A percentile compares a stretch with the other conserved stretches of the same genome.
phyloP scores from a whole-genome alignment of 1,140 invertebrate genomes.

The Sycophaga agraensis region DNA sequence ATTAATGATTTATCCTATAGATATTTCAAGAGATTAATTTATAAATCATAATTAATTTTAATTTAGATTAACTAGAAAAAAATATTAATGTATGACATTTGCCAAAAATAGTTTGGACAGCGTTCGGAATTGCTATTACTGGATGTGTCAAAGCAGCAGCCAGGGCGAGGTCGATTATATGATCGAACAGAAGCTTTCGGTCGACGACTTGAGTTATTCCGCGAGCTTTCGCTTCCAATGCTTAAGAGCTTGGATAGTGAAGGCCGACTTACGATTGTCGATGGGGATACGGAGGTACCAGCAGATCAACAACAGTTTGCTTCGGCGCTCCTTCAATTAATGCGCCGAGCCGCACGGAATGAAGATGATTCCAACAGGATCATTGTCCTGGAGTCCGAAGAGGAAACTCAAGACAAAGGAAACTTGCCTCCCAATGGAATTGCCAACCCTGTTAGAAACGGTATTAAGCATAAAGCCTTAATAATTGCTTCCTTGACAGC shows the following conservation, averaged over 20 bases:
- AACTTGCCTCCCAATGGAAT: constrained; percentile 44
- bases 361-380: constrained; percentile 40
- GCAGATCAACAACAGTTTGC: constrained; percentile 76
- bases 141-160: constrained; percentile 83
- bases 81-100: too few species aligned
- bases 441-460: constrained; percentile 42
- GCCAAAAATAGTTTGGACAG: constrained; percentile 74
- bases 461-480: not conserved
- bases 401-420: constrained; percentile 33
- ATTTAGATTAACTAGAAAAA: too few species aligned
- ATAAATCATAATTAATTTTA: too few species aligned
- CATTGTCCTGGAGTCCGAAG: constrained; percentile 23
- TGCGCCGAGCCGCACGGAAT: constrained; percentile 57
- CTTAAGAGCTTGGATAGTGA: constrained; percentile 80
- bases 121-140: constrained; percentile 74
- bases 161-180: constrained; percentile 76
- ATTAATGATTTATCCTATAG: too few species aligned
- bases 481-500: too few species aligned
- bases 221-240: constrained; percentile 83
- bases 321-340: constrained; percentile 67
- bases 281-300: constrained; percentile 75
- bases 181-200: constrained; percentile 83
- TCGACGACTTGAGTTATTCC: constrained; percentile 78
- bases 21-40: too few species aligned
- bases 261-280: constrained; percentile 75